Evolutionary conservation across 2,888 invertebrate species (phyloP), one percentile per base, ranked within the genome.

Genomic region (Caenorhabditis imperialis): DNA sequence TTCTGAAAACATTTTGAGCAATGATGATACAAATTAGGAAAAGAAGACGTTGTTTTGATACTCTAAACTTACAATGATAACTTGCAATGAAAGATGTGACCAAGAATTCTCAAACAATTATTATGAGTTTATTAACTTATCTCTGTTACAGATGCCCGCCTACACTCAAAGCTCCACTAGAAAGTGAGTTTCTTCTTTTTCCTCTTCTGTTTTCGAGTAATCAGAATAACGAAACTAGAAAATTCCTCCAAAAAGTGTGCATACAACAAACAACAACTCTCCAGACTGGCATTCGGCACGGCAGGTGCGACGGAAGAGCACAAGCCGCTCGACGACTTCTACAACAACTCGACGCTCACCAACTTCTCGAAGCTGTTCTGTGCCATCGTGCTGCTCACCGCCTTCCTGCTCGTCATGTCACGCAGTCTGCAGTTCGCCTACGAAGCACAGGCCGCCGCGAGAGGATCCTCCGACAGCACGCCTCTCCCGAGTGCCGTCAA

Each of bases 281-380:
- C 33, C 78, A 84, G 84, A 78, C 53, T 84, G 27, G 84, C 84
- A 10, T 84, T 84, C 22, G 83, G 79, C 8, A 72, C 63, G 22
- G 45, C 71, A 8, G 38, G 70, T 0, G 70, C 61, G 7, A 63
- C 62, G 0, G 81, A 82, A 63, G 74, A 74, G 30, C 70, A 74
- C 45, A 81, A 78, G 54, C 79, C 81, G 10, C 75, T 83, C 22
- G 72, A 79, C 40, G 84, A 84, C 23, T 84, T 84, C 63, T 84
- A 84, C 74, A 84, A 84, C 61, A 84, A 84, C 62, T 80, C 84
- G n/a, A 84, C 84, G 1, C 67, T 84, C 8, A 81, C 83, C 2
- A 81, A 78, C 60, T 71, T 83, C 42, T 69, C 77, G 3, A 79
- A 82, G 38, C 45, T 80, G 25, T 82, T 82, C 62, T 82, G 82